Percentiles rank a stretch among this genome's conserved stretches.
Evolutionary conservation across 2,113 vertebrate genomes (phyloP).

Genomic region (Oxyura jamaicensis): DNA sequence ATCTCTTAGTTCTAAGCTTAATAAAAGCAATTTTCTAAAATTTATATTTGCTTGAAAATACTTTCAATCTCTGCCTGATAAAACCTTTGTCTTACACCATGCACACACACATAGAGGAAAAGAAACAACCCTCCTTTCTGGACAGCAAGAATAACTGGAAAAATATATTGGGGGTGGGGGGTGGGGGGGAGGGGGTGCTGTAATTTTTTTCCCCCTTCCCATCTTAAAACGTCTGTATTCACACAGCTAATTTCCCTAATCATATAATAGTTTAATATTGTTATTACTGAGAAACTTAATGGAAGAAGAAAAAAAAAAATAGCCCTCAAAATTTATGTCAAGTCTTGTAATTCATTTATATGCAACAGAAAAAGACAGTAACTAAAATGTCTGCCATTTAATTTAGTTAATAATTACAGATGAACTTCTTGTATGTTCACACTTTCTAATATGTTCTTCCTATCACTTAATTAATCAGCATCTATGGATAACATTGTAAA

Average conservation of each 20-base stretch:
- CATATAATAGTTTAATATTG: neutral
- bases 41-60: neutral
- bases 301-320: neutral
- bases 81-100: neutral
- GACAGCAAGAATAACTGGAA: neutral
- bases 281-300: neutral
- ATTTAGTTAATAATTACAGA: constrained; percentile 37
- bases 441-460: neutral
- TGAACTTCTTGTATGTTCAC: neutral
- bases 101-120: neutral
- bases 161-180: neutral
- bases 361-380: neutral
- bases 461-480: neutral
- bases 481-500: neutral
- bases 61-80: neutral
- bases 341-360: neutral
- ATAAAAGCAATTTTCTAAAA: neutral
- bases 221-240: neutral
- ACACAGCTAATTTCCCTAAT: neutral
- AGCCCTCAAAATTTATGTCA: constrained; percentile 6
- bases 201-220: neutral
- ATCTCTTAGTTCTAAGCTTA: neutral
- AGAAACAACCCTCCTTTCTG: fast-evolving
- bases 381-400: constrained; percentile 13
- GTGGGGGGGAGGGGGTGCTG: neutral